Evolutionary conservation across 2,113 vertebrate genomes (phyloP).

Genomic region (Sylvilagus bachmani): DNA sequence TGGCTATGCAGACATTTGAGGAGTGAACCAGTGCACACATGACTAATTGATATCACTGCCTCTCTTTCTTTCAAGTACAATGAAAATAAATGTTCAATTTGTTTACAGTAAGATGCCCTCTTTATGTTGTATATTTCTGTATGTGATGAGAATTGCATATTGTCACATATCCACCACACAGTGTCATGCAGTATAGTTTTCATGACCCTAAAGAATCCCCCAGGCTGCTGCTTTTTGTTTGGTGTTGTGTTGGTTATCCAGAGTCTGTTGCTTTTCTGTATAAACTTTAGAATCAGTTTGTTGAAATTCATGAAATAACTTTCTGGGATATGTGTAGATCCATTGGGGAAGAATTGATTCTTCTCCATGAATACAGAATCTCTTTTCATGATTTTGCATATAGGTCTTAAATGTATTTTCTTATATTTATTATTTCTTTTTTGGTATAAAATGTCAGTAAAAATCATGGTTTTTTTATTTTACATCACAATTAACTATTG

Average conservation of each 20-base stretch:
- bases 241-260: background rate
- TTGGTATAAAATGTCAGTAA: background rate
- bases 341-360: background rate
- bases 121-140: background rate
- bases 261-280: background rate
- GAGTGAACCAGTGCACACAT: no score
- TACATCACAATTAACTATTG: background rate
- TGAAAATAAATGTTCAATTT: no score
- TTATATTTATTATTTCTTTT: background rate
- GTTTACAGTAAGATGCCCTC: background rate
- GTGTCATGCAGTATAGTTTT: background rate
- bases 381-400: background rate
- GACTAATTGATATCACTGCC: no score
- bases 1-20: no score
- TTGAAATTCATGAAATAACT: background rate
- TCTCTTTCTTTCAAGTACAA: no score
- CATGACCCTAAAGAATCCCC: background rate
- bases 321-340: background rate
- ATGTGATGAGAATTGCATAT: background rate
- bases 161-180: background rate
- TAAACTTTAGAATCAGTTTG: background rate
- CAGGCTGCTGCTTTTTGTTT: background rate
- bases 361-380: background rate
- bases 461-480: conserved; percentile 16
- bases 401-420: background rate